These are phyloP conservation scores for Kryptopterus vitreolus DNA, from an alignment of 2,797 vertebrate genomes.

Conservation along the genomic window DNA sequence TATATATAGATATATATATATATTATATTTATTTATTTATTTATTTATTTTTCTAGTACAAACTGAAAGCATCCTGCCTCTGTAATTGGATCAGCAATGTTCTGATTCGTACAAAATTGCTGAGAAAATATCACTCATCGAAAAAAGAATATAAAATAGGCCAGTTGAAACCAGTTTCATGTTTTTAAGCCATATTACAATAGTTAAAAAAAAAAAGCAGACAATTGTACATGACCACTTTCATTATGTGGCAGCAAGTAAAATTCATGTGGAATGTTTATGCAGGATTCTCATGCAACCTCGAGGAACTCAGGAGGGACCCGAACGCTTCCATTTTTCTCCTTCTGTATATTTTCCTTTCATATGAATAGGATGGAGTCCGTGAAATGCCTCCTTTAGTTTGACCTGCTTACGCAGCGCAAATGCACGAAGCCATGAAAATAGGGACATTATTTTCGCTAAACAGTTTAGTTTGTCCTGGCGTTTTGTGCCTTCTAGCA, in stretches of 20 bases:
- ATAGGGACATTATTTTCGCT: constrained; percentile 46
- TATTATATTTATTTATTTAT: too few relatives aligned
- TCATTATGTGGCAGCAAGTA: constrained; percentile 23
- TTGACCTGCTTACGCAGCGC: constrained; percentile 37
- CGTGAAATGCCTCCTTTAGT: constrained; percentile 26
- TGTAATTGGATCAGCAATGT: constrained; percentile 14
- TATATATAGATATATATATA: too few relatives aligned
- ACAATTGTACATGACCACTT: constrained; percentile 33
- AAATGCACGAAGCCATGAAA: constrained; percentile 53
- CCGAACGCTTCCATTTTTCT: background rate
- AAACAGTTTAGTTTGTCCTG: constrained; percentile 47
- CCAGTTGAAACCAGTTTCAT: background rate
- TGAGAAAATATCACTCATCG: background rate
- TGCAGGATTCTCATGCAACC: constrained; percentile 4
- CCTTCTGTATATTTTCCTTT: constrained; percentile 20
- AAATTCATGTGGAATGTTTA: constrained; percentile 25
- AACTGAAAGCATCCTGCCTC: background rate
- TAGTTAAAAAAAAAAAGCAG: background rate
- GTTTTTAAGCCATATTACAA: background rate
- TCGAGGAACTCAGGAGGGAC: background rate
- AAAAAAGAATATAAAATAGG: background rate
- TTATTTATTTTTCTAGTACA: background rate
- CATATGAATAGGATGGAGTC: background rate
- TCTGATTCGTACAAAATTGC: background rate
- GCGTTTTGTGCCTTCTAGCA: constrained; percentile 50